These are phyloP conservation scores for Parthenolecanium corni DNA, from an alignment of 2,888 invertebrate species.

Conservation along the genomic window DNA sequence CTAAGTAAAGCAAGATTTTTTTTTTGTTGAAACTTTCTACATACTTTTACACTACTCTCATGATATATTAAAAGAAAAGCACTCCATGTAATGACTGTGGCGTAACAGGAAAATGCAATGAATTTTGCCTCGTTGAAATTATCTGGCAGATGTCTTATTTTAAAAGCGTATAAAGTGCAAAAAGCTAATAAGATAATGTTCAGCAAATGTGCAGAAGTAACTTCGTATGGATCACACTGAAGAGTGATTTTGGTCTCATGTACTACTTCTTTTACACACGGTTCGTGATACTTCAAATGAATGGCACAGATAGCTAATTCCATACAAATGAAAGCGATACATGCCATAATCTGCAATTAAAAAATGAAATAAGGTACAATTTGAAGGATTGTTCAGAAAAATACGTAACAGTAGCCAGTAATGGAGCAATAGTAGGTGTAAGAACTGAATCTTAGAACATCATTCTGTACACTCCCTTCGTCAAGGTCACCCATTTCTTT, in stretches of 20 bases:
- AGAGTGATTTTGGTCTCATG: not conserved
- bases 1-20: too few relatives aligned
- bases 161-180: conserved; percentile 66
- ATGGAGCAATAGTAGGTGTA: too few relatives aligned
- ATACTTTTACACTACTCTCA: conserved; percentile 44
- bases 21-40: too few relatives aligned
- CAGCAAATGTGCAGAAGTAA: conserved; percentile 53
- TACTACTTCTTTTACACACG: not conserved
- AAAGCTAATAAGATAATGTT: conserved; percentile 57
- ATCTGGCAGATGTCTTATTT: conserved; percentile 65
- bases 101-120: conserved; percentile 71
- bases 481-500: too few relatives aligned
- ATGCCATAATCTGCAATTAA: not conserved
- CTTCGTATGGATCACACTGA: not conserved
- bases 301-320: not conserved
- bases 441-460: too few relatives aligned
- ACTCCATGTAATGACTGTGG: conserved; percentile 64
- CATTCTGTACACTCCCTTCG: too few relatives aligned
- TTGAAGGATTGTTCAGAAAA: too few relatives aligned
- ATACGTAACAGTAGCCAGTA: too few relatives aligned
- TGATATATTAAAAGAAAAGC: conserved; percentile 68
- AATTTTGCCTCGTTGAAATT: conserved; percentile 68
- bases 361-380: too few relatives aligned
- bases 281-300: not conserved
- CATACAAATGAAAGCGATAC: not conserved